Base-by-base conservation (phyloP, 2,113 vertebrate species). In the Triplophysa rosa region DNA sequence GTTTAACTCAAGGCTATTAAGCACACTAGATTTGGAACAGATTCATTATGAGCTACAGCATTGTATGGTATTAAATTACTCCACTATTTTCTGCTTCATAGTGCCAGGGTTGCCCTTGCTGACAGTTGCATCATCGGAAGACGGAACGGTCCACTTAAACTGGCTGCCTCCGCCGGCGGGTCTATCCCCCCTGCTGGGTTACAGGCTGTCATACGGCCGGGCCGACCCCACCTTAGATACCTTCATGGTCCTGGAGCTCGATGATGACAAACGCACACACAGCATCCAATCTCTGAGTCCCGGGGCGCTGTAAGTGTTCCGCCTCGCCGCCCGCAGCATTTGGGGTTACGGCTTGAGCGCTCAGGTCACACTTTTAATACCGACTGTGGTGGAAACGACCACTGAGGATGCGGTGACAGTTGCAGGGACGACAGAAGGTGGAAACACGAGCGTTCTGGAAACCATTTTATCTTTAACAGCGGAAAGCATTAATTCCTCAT, bases 341-440 rank as follows among this genome's bases (percentile, higher is more conserved):
- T 95, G 97, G 92, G 96, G 96, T 88, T 97, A 95, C 33, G 97
- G 97, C 77, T 95, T 96, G 82, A 96, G 97, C 84, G 93, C 94
- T 45, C 93, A 95, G 74, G 94, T 94, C 89, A 96, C 98, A 87
- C 92, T 98, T 86, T 91, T 93, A 23, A 93, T 95, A 69, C 94
- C 94, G 21, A 96, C 97, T 90, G 95, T 96, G 54, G 69, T 89
- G 21, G 95, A 96, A 26, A 93, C 87, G 87, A 62, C 78, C 61
- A 58, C 67, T 17, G 79, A 66, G 2, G 42, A 29, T 29, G 17
- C 62, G 23, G 49, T 56, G 14, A 80, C 61, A 14, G 37, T 29
- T 13, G 17, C 13, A 5, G 33, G 37, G 21, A 24, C 67, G 29
- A 56, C 45, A 33, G 37, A 13, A 1, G 1, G 14, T 33, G 17